Evolutionary conservation across 2,888 invertebrate genomes (phyloP), one percentile per base, ranked within the genome.

Genomic region (Troides helena): DNA sequence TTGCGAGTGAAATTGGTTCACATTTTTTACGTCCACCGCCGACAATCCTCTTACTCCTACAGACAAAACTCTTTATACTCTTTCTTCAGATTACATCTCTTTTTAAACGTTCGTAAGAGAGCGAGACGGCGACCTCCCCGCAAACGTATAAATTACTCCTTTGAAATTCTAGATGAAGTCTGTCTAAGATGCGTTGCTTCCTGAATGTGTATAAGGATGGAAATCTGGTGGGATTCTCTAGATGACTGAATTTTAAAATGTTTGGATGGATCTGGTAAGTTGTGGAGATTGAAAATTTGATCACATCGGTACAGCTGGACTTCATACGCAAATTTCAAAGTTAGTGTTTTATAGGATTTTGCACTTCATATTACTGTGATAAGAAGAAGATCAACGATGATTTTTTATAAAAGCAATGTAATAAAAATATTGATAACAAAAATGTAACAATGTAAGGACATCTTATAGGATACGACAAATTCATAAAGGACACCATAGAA

Each of bases 1-100:
- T 84, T 82, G 82, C 83, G 83, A 87, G 85, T 86, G 86, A 84
- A 88, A 90, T 89, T 89, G 89, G 86, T 84, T 85, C 88, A 85
- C 87, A 88, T 90, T 90, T 90, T 90, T 90, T 89, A 90, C 84
- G 83, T 85, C 82, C 81, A 75, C 80, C 77, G 74, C 77, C 78
- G 79, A 76, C 78, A 77, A 78, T 77, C 76, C 75, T 70, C 71
- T 71, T 65, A 71, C 74, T 77, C 74, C 71, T 69, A 76, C 79
- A 78, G 77, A 79, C 79, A 79, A 84, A 83, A 83, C 78, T 80
- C 81, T 79, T 78, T 74, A 73, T 72, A 78, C 76, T 77, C 81
- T 84, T 85, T 86, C 85, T 90, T 89, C 87, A 88, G 73, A 84
- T 88, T 85, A 85, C 81, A 56, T 62, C 50, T 25, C 72, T 67